Percentiles rank a stretch among this genome's conserved stretches.
Conservation (phyloP, 1,140 invertebrate genomes). For the Hormaphis cornu region DNA sequence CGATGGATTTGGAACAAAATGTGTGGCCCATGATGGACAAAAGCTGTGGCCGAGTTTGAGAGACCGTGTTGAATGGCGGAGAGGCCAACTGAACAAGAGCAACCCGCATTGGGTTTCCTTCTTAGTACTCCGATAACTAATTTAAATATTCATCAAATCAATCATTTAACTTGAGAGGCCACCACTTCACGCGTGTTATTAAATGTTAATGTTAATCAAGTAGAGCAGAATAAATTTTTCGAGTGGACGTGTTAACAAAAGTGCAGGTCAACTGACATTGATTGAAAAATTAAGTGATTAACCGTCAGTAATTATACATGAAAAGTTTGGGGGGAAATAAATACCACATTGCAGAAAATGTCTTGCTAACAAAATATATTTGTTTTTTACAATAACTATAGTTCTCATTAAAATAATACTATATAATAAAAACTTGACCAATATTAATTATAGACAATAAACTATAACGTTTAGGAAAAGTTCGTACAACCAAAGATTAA, state of each 20-base stretch:
- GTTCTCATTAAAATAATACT: constrained; percentile 9
- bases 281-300: background rate
- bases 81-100: no score
- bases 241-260: background rate
- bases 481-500: background rate
- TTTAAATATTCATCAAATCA: background rate
- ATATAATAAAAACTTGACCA: background rate
- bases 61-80: no score
- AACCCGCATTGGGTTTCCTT: no score
- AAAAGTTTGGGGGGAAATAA: background rate
- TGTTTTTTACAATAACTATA: constrained; percentile 5
- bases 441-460: background rate
- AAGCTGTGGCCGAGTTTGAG: no score
- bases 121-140: no score
- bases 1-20: no score
- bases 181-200: background rate
- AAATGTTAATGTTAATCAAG: background rate
- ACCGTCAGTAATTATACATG: background rate
- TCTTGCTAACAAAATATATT: constrained; percentile 15
- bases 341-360: background rate
- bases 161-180: background rate
- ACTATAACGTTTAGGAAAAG: background rate
- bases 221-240: background rate
- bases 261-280: no score
- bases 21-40: no score